Base-by-base conservation (phyloP, 2,888 invertebrate genomes). In the Megastigmus dorsalis region DNA sequence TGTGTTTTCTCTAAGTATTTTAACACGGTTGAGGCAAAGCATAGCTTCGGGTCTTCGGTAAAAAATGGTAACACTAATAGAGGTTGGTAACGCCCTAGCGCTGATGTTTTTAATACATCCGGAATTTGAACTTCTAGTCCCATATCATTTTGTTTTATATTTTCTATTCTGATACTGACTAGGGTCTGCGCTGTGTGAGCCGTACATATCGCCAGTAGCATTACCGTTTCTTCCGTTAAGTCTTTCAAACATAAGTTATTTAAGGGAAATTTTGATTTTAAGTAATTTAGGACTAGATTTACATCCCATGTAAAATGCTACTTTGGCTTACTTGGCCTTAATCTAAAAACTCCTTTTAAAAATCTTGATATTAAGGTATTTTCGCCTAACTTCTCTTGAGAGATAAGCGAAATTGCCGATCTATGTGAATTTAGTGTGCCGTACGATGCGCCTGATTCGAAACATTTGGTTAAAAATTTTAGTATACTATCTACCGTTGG, bases 21-120 rank as follows among this genome's bases (percentile, higher is more conserved):
- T n/a, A n/a, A n/a, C n/a, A n/a, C n/a, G n/a, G n/a, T n/a, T n/a
- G n/a, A n/a, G n/a, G n/a, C n/a, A n/a, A n/a, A n/a, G n/a, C n/a
- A n/a, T n/a, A 76, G 15, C 7, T 41, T 33, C 23, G 63, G 71
- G 7, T 41, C 23, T 28, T 71, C 45, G 3, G 1, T 20, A 54
- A 57, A 76, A 4, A n/a, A 43, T 6, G 74, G 74, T 48, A 76
- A 36, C 6, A 57, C 20, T n/a, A 75, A 60, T 15, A 70, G 18
- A 1, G 74, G 75, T 38, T 70, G 65, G 36, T 33, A 45, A 5
- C 52, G 20, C 13, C 67, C 65, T 23, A 74, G 57, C 1, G 60
- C 72, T 9, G 72, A 74, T 7, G 77, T 77, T 54, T 79, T 77
- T 7, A 78, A 65, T 3, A 23, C 10, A 3, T 76, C 74, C 7